phyloP scores from a whole-genome alignment of 2,797 vertebrate genomes.

The Scleropages formosus region DNA sequence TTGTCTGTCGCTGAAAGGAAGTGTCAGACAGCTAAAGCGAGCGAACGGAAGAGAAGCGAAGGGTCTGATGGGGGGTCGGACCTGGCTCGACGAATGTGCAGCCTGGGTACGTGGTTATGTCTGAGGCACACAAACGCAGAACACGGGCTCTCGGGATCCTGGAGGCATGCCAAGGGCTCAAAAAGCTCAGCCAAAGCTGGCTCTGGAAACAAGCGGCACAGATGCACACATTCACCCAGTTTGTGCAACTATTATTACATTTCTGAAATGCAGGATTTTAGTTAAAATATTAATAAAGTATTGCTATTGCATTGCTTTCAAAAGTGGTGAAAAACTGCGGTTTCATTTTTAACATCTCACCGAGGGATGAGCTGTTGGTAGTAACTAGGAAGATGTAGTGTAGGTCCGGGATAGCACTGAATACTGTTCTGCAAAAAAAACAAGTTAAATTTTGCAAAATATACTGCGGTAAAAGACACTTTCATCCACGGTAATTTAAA shows the following conservation, averaged over 20 bases:
- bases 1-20: conserved; percentile 1
- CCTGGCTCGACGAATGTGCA: conserved; percentile 80
- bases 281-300: background rate
- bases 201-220: conserved; percentile 54
- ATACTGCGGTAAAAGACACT: background rate
- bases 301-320: background rate
- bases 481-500: background rate
- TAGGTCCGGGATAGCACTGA: conserved; percentile 75
- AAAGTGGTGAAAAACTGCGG: background rate
- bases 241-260: background rate
- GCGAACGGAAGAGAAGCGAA: no score
- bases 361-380: conserved; percentile 62
- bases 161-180: conserved; percentile 56
- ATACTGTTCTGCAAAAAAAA: conserved; percentile 71
- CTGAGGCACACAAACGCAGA: conserved; percentile 70
- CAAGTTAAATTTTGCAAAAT: conserved; percentile 26
- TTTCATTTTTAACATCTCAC: conserved; percentile 64
- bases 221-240: background rate
- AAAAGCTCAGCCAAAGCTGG: conserved; percentile 67
- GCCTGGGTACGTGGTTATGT: conserved; percentile 61
- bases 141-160: conserved; percentile 44
- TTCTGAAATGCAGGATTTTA: background rate
- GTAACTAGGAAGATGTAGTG: conserved; percentile 78
- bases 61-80: conserved; percentile 42
- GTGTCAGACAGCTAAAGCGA: background rate